These are phyloP conservation scores for Pangasius djambal DNA, from an alignment of 2,797 vertebrate species.

Conservation along the genomic window DNA sequence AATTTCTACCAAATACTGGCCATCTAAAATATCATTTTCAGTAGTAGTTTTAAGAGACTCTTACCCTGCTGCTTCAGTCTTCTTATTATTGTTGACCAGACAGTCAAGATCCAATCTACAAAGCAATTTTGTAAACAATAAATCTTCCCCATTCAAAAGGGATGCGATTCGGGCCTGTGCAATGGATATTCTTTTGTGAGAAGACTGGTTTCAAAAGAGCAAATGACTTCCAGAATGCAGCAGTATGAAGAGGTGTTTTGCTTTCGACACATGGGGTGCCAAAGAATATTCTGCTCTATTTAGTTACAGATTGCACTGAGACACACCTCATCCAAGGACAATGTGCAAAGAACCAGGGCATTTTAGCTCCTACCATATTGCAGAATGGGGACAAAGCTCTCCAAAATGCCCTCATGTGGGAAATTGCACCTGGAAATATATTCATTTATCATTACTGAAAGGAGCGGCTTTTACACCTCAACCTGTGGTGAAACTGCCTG, in stretches of 20 bases:
- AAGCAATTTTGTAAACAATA: slow-evolving; percentile 58
- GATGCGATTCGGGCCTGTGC: slow-evolving; percentile 20
- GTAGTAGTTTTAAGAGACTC: not conserved
- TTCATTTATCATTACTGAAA: slow-evolving; percentile 25
- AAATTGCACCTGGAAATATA: slow-evolving; percentile 41
- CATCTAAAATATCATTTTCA: not conserved
- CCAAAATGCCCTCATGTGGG: slow-evolving; percentile 64
- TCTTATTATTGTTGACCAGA: slow-evolving; percentile 18
- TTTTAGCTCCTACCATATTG: slow-evolving; percentile 67
- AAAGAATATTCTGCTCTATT: slow-evolving; percentile 44
- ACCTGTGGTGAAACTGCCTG: not conserved
- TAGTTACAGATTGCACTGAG: slow-evolving; percentile 44
- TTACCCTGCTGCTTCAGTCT: not conserved
- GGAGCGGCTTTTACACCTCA: not conserved
- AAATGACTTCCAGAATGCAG: slow-evolving; percentile 23
- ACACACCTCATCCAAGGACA: slow-evolving; percentile 40
- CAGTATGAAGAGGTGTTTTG: not conserved
- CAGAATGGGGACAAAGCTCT: slow-evolving; percentile 55
- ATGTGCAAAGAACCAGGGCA: slow-evolving; percentile 57
- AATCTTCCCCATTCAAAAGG: slow-evolving; percentile 35
- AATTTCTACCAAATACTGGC: not conserved
- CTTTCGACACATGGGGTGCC: slow-evolving; percentile 8
- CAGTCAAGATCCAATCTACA: slow-evolving; percentile 23
- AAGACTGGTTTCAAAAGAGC: not conserved
- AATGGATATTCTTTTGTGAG: slow-evolving; percentile 9